Percentiles rank a stretch among this genome's conserved stretches.
Evolutionary conservation across 2,797 vertebrate genomes (phyloP).

Genomic region (Atherinosoma microstoma): DNA sequence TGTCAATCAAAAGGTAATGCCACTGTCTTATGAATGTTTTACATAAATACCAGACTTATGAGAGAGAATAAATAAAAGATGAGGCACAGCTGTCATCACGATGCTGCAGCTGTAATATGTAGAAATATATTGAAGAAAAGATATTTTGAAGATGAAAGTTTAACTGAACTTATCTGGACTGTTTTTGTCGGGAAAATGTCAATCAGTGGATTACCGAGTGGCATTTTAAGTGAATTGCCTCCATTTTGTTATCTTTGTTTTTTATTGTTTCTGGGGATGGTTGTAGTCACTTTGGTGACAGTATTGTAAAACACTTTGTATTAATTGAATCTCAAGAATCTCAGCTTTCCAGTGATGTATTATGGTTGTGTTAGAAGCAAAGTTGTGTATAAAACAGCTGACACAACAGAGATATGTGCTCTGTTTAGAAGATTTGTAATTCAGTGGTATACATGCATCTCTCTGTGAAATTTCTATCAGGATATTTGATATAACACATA

Average conservation of each 20-base stretch:
- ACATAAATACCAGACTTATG: too few relatives aligned
- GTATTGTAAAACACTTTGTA: background rate
- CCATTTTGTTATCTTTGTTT: background rate
- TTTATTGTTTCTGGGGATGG: background rate
- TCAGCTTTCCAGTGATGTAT: background rate
- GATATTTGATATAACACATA: constrained; percentile 5
- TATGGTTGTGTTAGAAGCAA: background rate
- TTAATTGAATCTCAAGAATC: background rate
- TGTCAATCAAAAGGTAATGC: background rate
- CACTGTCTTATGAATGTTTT: too few relatives aligned
- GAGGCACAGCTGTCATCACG: background rate
- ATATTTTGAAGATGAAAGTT: background rate
- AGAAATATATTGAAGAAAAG: background rate
- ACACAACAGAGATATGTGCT: background rate
- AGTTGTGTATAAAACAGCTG: background rate
- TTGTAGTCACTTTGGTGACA: background rate
- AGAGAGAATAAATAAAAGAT: background rate
- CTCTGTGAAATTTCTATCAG: background rate
- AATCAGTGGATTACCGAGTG: background rate
- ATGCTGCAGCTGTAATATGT: background rate
- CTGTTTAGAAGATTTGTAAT: constrained; percentile 14
- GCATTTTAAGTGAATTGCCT: background rate
- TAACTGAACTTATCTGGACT: background rate
- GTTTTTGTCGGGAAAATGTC: background rate
- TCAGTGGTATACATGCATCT: background rate